phyloP scores from a whole-genome alignment of 64 coral and sea anemone genomes.

The Acropora yongei region DNA sequence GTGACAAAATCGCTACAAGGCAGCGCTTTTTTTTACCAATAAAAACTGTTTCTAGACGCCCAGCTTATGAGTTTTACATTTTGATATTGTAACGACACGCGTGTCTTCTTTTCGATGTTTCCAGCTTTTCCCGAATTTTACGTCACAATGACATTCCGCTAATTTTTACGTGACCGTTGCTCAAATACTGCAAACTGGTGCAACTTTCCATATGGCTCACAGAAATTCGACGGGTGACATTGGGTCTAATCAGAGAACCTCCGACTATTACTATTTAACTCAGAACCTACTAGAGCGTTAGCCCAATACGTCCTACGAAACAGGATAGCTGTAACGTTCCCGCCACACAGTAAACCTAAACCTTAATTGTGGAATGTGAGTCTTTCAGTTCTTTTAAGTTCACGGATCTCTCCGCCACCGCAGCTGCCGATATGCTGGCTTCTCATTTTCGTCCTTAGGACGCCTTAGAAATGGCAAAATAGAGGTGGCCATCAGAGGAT shows the following conservation, averaged over 20 bases:
- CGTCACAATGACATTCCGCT: background rate
- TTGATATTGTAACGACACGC: no score
- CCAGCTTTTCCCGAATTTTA: background rate
- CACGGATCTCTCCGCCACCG: slow-evolving; percentile 18
- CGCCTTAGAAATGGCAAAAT: no score
- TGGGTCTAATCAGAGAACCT: background rate
- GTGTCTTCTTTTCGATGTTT: no score
- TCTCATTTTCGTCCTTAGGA: no score
- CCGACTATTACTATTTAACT: background rate
- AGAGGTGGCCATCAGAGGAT: no score
- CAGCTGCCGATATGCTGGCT: background rate
- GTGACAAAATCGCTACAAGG: no score
- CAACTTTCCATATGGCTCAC: background rate
- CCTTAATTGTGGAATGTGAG: background rate
- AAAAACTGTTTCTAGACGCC: no score
- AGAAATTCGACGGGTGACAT: background rate
- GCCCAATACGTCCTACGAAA: background rate
- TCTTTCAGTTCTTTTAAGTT: background rate
- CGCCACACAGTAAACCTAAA: background rate
- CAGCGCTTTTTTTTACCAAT: no score
- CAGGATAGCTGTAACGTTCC: background rate
- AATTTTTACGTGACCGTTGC: background rate
- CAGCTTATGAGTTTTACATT: no score
- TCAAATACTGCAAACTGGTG: background rate
- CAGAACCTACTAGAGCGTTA: background rate